Base-by-base conservation (phyloP, 2,113 vertebrate genomes). In the Heteronetta atricapilla region DNA sequence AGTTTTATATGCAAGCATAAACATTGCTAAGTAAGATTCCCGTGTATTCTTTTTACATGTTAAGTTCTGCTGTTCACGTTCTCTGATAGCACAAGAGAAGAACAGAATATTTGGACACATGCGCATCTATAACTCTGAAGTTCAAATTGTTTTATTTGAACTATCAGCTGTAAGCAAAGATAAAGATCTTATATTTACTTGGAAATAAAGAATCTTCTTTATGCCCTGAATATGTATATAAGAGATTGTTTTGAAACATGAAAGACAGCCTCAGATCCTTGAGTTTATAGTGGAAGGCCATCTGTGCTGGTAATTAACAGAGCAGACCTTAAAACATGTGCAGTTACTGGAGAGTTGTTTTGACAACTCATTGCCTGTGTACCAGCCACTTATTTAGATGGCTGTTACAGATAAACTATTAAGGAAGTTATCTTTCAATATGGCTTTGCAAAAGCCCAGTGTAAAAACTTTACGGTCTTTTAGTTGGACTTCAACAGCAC, bases 141-240 rank as follows among this genome's bases (percentile, higher is more conserved):
- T 53, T 53, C 33, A 48, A 36, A n/a, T 42, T 48, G 8, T 50
- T 82, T 72, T 72, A 48, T 10, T 14, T 59, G 14, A 13, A 53
- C 44, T 59, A 28, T 15, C 17, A 31, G 10, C 52, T 82, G 40
- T 23, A 60, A 60, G 28, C 18, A 36, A 28, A 72, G 21, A 38
- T n/a, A 40, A 28, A 72, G 21, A 38, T 26, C 48, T n/a, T 17
- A 17, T 11, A 74, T 28, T 26, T 84, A 25, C 44, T 69, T 8
- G n/a, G 20, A 75, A 70, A 81, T 19, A 26, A 29, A n/a, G 4
- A 25, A 25, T 36, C 21, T 64, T 60, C 8, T 36, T 75, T 70
- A 52, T 22, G 11, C 7, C 19, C 0, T 0, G 38, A 58, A 63
- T 19, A 42, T 62, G 15, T 62, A 18, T 3, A 1, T 22, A 28